These are phyloP conservation scores for Nothura maculosa DNA, from an alignment of 2,797 vertebrate species.

Conservation along the genomic window DNA sequence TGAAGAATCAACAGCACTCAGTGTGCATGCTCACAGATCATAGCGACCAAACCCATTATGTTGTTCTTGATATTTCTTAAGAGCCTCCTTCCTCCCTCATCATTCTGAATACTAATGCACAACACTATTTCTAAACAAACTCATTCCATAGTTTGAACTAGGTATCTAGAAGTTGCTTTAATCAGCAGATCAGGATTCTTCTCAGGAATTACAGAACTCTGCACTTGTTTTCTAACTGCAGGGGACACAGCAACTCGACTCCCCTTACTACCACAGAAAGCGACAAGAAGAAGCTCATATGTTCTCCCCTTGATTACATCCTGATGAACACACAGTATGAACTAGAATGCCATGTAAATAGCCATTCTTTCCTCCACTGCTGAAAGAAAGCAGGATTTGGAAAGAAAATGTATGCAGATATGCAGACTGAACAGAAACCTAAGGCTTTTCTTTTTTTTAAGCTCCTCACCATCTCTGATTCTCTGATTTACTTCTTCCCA, in stretches of 20 bases:
- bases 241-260: background rate
- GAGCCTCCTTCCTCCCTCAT: background rate
- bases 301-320: background rate
- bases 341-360: background rate
- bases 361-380: background rate
- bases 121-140: background rate
- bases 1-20: background rate
- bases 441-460: background rate
- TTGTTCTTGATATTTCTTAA: background rate
- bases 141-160: background rate
- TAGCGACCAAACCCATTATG: background rate
- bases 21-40: background rate
- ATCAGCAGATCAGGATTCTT: background rate
- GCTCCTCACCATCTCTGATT: background rate
- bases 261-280: background rate
- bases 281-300: rapidly evolving
- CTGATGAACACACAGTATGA: background rate
- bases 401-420: background rate
- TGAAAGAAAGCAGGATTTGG: background rate
- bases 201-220: background rate
- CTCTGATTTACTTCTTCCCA: background rate
- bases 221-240: background rate
- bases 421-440: background rate
- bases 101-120: background rate
- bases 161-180: background rate